phyloP scores from a whole-genome alignment of 2,113 vertebrate genomes.

The Channa maculata region DNA sequence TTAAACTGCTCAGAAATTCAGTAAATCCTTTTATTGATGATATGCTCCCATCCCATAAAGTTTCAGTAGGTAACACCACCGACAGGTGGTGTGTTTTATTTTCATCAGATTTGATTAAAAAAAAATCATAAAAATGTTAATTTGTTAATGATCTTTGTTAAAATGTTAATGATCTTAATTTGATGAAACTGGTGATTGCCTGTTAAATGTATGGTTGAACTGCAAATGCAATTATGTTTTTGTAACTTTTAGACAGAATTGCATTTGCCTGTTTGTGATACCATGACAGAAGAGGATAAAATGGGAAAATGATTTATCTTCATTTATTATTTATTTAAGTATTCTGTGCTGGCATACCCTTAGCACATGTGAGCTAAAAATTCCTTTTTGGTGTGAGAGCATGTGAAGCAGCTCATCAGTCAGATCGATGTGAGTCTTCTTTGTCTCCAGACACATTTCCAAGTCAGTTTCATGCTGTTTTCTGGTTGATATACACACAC shows the following conservation, averaged over 20 bases:
- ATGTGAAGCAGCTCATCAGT: conserved; percentile 39
- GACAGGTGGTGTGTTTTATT: neutral
- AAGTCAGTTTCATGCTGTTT: conserved; percentile 47
- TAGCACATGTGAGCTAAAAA: conserved; percentile 8
- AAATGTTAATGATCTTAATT: too few relatives aligned
- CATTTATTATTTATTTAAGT: neutral
- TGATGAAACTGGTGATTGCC: neutral
- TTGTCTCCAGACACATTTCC: conserved; percentile 40
- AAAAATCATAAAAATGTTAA: too few relatives aligned
- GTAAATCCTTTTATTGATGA: neutral
- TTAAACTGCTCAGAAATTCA: neutral
- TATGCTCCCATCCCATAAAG: too few relatives aligned
- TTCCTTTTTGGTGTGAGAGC: conserved; percentile 34
- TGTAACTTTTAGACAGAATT: too few relatives aligned
- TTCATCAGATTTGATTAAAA: neutral
- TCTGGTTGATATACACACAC: conserved; percentile 41
- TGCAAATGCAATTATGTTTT: too few relatives aligned
- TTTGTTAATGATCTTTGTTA: too few relatives aligned
- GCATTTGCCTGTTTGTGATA: neutral
- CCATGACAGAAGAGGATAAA: conserved; percentile 1
- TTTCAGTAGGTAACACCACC: too few relatives aligned
- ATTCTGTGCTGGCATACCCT: neutral
- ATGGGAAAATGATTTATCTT: neutral
- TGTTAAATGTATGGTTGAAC: neutral
- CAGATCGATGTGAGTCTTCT: conserved; percentile 35